Percentiles rank a stretch among this genome's conserved stretches.
These are phyloP conservation scores for Premnoplex brunnescens DNA, from an alignment of 2,797 vertebrate species.

Conservation along the genomic window DNA sequence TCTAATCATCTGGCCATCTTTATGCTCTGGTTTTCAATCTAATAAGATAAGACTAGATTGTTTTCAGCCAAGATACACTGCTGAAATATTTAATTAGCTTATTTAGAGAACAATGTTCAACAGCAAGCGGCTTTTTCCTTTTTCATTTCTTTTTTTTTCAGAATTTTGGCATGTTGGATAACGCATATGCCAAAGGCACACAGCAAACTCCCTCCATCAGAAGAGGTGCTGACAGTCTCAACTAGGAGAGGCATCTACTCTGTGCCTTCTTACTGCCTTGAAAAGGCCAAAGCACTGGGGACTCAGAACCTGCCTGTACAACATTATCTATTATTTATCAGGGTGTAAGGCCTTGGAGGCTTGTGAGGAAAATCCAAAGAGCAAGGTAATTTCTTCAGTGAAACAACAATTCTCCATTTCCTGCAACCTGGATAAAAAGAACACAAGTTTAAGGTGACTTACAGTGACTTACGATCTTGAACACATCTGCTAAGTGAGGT, in stretches of 20 bases:
- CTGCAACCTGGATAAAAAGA: not conserved
- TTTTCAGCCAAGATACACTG: not conserved
- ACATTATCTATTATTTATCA: not conserved
- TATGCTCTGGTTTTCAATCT: not conserved
- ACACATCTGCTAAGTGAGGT: not conserved
- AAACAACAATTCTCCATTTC: not conserved
- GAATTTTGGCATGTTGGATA: not conserved
- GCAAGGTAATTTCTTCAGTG: not conserved
- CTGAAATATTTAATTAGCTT: not conserved
- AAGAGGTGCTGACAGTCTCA: not conserved
- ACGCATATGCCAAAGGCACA: not conserved
- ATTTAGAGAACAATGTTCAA: not conserved
- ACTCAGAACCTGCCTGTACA: not conserved
- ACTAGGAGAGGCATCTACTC: not conserved
- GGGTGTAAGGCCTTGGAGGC: not conserved
- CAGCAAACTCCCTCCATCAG: not conserved
- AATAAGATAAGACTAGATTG: not conserved
- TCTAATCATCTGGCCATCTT: not conserved
- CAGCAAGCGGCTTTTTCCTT: not conserved
- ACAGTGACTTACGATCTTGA: not conserved
- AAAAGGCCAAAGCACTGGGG: not conserved
- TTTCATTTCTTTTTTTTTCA: not conserved
- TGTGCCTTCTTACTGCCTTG: not conserved
- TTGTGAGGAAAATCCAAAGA: not conserved
- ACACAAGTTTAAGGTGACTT: not conserved